Evolutionary conservation across 2,797 vertebrate species (phyloP), one percentile per base, ranked within the genome.

Genomic region (Danio jaintianensis): DNA sequence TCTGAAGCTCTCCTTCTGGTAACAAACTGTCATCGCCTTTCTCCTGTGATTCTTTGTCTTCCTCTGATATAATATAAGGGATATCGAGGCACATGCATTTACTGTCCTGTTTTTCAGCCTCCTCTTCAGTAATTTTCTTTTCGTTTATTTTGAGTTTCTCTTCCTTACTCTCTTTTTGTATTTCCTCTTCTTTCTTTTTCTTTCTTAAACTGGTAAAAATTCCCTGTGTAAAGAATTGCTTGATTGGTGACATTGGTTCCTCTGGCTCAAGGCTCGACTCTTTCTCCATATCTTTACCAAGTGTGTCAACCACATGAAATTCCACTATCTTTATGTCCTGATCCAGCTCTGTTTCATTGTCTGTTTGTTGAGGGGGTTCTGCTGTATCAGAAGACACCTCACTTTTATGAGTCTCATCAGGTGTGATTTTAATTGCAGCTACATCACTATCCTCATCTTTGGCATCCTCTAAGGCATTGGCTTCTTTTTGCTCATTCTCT

Each of bases 151-250:
- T 77, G 18, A 77, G 50, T 75, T 78, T 68, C 67, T 84, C 80
- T 0, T 58, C 74, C 43, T 83, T 55, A 0, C 12, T 87, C 0
- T 94, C 93, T 45, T 90, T 84, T 70, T 82, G 83, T 12, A 75
- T 85, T 3, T 93, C 92, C 1, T 94, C 93, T 38, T 96, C 95
- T 87, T 95, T 97, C 86, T 90, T 94, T 86, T 94, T 98, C 83
- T 96, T 98, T 20, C 91, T 91, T 84, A 97, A 93, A 78, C 94
- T 94, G 11, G 94, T 93, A 93, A 97, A 94, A 66, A 95, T 95
- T 20, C 96, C 95, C 42, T 95, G 95, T 7, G 93, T 94, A 86
- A 98, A 98, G 92, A 98, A 97, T 82, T 89, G 95, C 89, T 94
- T 97, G 81, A 98, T 90, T n/a, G 95, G 94, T 0, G 96, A 97